Evolutionary conservation across 2,113 vertebrate genomes (phyloP), one percentile per base, ranked within the genome.

Genomic region (Serilophus lunatus): DNA sequence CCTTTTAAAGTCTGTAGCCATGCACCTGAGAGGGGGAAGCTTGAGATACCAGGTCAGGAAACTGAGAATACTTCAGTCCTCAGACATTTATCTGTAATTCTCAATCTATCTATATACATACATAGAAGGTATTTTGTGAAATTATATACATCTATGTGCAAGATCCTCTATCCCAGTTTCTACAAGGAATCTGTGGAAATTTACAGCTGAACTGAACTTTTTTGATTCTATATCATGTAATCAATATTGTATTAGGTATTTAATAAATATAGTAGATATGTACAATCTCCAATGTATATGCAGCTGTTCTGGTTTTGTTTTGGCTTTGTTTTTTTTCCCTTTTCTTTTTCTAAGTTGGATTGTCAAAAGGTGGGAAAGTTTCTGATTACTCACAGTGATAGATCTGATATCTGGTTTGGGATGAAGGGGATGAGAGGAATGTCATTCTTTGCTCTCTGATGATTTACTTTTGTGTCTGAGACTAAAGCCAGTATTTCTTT

Each of bases 401-500:
- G 69, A 83, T 33, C 26, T 71, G 63, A 28, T 81, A 35, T 38
- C 51, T 84, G 25, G 22, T 74, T 88, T 85, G 61, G 56, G 60
- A 57, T 71, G 49, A 93, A 77, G 31, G n/a, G 54, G 19, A 56
- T n/a, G 57, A 71, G 36, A 77, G 33, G 33, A 88, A 86, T 60
- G 47, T 70, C 29, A 63, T 78, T 86, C 60, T 84, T 36, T 63
- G 26, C 36, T 63, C n/a, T n/a, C 53, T 61, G 59, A 82, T 83
- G 25, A 93, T 93, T 93, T 92, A 86, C n/a, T 91, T 88, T 57
- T 82, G 26, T 77, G 64, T 53, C 89, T 82, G 74, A 61, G 60
- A 72, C 56, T 76, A 86, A 84, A 82, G 83, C 69, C 81, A 94
- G 20, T 95, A 75, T 91, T 96, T 95, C 9, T 95, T 86, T 93